Conservation (phyloP, 2,888 invertebrate genomes). For the Barypeithes pellucidus region DNA sequence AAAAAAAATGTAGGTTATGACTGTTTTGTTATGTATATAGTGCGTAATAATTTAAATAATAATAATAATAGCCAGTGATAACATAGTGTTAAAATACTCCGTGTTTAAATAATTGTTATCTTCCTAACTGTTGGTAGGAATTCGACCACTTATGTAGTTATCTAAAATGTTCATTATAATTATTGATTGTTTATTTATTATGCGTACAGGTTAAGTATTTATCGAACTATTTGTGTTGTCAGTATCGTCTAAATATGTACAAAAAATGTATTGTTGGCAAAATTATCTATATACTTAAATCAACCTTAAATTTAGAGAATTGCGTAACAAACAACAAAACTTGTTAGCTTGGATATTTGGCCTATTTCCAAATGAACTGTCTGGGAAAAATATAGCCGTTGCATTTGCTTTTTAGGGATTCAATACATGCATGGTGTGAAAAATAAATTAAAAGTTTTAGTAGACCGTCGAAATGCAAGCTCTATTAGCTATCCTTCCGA, state of each 20-base stretch:
- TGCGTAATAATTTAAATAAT: neutral
- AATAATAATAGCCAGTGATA: neutral
- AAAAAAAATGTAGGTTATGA: too few relatives aligned
- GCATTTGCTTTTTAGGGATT: neutral
- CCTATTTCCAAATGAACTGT: neutral
- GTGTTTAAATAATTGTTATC: neutral
- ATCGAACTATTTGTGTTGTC: neutral
- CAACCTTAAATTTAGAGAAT: neutral
- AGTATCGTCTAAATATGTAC: neutral
- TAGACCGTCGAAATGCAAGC: too few relatives aligned
- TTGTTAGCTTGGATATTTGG: neutral
- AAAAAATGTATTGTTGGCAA: conserved; percentile 13
- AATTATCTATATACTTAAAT: neutral
- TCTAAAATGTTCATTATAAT: too few relatives aligned
- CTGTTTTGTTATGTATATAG: neutral
- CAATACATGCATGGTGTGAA: neutral
- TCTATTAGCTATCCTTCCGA: too few relatives aligned
- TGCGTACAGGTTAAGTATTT: neutral
- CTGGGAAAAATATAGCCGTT: neutral
- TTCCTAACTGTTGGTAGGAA: neutral
- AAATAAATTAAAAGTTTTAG: too few relatives aligned
- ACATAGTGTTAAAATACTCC: neutral
- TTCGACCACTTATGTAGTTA: neutral
- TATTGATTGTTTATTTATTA: too few relatives aligned
- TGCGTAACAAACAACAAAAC: neutral